A percentile compares a stretch with the other conserved stretches of the same genome.
Conservation (phyloP, 1,140 invertebrate species). For the Leptinotarsa lineolata region DNA sequence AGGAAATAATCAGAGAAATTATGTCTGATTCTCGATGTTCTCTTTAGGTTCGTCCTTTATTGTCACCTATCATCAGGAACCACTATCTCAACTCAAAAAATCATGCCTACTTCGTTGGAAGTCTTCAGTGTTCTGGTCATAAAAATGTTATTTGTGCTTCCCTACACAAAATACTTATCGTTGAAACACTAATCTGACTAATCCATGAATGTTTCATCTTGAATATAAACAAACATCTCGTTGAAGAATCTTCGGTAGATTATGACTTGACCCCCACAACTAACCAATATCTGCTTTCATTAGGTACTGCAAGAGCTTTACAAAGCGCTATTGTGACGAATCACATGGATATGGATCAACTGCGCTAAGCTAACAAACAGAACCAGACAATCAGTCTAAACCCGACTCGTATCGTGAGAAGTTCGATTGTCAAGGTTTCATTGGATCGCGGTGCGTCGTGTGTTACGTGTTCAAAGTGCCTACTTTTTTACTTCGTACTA, state of each 20-base stretch:
- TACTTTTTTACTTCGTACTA: neutral
- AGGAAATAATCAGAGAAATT: too few species aligned
- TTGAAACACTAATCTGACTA: neutral
- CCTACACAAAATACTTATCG: neutral
- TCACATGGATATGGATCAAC: too few species aligned
- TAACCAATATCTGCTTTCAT: neutral
- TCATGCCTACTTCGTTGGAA: too few species aligned
- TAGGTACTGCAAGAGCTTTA: neutral
- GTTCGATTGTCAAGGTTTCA: neutral
- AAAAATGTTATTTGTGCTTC: too few species aligned
- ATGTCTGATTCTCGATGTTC: too few species aligned
- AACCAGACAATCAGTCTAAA: constrained; percentile 5
- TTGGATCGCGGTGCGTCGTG: neutral
- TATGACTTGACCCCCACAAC: neutral
- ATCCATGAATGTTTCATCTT: neutral
- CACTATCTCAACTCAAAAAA: too few species aligned
- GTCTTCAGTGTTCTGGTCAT: too few species aligned
- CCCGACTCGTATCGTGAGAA: neutral
- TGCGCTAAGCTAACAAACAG: neutral
- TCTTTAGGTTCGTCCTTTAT: too few species aligned
- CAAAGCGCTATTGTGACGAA: neutral
- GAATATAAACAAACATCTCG: neutral
- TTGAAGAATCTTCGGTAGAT: neutral
- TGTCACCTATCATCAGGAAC: too few species aligned
- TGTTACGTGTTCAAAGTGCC: neutral